A percentile compares a stretch with the other conserved stretches of the same genome.
Conservation (phyloP, 2,113 vertebrate species). For the Phalacrocorax brasilianus region DNA sequence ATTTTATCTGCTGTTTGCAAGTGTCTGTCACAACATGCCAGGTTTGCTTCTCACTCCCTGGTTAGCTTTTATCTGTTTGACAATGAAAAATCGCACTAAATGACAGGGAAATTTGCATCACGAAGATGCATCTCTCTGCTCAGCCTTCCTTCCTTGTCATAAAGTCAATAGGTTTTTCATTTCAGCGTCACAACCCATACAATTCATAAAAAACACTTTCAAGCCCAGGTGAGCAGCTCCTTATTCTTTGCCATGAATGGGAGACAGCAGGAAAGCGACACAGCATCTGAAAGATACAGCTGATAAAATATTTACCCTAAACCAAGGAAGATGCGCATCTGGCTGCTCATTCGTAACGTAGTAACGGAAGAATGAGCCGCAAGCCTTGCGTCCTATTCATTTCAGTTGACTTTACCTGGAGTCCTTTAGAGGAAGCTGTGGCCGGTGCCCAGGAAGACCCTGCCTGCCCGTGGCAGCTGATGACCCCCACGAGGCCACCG, state of each 20-base stretch:
- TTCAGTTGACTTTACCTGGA: constrained; percentile 18
- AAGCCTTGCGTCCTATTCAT: neutral
- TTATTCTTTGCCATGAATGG: neutral
- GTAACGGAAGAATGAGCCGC: constrained; percentile 28
- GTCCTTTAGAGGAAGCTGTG: constrained; percentile 37
- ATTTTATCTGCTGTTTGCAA: neutral
- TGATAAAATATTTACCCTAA: constrained; percentile 53
- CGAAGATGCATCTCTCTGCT: constrained; percentile 27
- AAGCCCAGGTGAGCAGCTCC: neutral
- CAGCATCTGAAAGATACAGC: neutral
- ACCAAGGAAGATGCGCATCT: constrained; percentile 31
- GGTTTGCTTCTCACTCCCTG: neutral
- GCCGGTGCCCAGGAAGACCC: neutral
- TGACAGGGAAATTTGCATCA: constrained; percentile 35
- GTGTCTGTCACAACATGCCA: constrained; percentile 20
- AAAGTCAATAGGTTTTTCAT: constrained; percentile 18
- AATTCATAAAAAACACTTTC: neutral
- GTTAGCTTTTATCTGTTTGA: constrained; percentile 6
- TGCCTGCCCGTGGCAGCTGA: neutral
- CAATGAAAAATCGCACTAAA: neutral
- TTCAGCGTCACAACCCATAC: neutral
- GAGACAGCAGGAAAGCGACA: neutral
- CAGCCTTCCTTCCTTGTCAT: neutral
- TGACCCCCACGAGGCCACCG: constrained; percentile 56
- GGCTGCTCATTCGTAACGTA: constrained; percentile 56